phyloP scores from a whole-genome alignment of 2,113 vertebrate genomes.

The Oryzias melastigma region DNA sequence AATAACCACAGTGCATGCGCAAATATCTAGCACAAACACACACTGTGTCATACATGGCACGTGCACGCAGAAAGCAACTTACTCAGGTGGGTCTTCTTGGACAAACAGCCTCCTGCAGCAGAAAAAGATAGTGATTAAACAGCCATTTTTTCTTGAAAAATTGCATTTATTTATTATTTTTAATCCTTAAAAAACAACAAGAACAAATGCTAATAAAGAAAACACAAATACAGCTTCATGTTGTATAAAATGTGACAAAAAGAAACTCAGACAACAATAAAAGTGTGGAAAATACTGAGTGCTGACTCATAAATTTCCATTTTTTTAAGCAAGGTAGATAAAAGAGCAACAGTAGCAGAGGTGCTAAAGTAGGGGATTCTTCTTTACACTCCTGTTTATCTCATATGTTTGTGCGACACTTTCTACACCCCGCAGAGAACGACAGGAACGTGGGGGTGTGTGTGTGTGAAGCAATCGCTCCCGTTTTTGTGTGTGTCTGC shows the following conservation, averaged over 20 bases:
- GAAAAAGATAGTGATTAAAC: not conserved
- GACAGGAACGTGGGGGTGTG: slow-evolving; percentile 54
- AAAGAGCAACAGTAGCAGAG: not conserved
- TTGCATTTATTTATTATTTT: too few species aligned
- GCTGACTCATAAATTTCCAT: too few species aligned
- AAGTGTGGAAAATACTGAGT: too few species aligned
- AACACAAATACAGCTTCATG: too few species aligned
- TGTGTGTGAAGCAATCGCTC: slow-evolving; percentile 55
- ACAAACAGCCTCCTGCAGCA: slow-evolving; percentile 50
- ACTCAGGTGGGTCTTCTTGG: slow-evolving; percentile 71
- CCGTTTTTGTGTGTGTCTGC: slow-evolving; percentile 53
- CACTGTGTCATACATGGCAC: slow-evolving; percentile 19
- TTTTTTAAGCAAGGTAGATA: slow-evolving; percentile 18
- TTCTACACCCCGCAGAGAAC: slow-evolving; percentile 18
- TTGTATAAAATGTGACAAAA: too few species aligned
- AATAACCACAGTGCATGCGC: slow-evolving; percentile 65
- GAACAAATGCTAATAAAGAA: too few species aligned
- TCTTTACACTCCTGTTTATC: slow-evolving; percentile 9
- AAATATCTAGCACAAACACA: slow-evolving; percentile 71
- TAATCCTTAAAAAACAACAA: too few species aligned
- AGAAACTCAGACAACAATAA: too few species aligned
- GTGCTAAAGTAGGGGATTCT: slow-evolving; percentile 27
- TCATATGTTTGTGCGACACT: slow-evolving; percentile 19
- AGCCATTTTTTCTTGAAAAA: too few species aligned
- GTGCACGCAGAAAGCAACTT: slow-evolving; percentile 36